phyloP scores from a whole-genome alignment of 2,888 invertebrate genomes.

The Cremastinae sp. region DNA sequence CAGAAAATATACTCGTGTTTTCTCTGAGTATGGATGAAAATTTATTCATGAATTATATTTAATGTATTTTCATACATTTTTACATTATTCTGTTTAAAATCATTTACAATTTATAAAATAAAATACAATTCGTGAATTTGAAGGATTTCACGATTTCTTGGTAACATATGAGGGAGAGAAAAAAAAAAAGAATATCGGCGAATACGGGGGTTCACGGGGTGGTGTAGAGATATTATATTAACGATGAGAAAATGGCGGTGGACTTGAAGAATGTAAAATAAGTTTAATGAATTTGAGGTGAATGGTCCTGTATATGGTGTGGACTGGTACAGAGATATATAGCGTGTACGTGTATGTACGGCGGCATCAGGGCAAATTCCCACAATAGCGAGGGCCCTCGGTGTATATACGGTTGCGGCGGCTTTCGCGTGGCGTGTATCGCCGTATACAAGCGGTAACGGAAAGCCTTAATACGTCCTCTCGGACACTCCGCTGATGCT shows the following conservation, averaged over 20 bases:
- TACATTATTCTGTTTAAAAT: no score
- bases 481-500: slow-evolving; percentile 36
- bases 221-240: no score
- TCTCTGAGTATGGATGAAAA: no score
- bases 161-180: no score
- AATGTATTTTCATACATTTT: no score
- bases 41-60: no score
- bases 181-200: no score
- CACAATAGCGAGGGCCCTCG: slow-evolving; percentile 31
- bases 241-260: not conserved
- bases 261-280: not conserved
- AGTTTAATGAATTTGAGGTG: not conserved
- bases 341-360: slow-evolving; percentile 5
- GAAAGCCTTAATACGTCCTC: slow-evolving; percentile 56
- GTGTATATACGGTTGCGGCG: slow-evolving; percentile 24
- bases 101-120: no score
- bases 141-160: no score
- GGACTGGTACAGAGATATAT: not conserved
- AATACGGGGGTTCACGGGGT: no score
- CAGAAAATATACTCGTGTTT: no score
- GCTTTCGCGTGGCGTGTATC: slow-evolving; percentile 37
- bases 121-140: no score
- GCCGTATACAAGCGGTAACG: slow-evolving; percentile 48
- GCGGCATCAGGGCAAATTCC: slow-evolving; percentile 44
- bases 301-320: slow-evolving; percentile 7